phyloP scores from a whole-genome alignment of 1,140 invertebrate genomes.

The Trachymyrmex cornetzi region DNA sequence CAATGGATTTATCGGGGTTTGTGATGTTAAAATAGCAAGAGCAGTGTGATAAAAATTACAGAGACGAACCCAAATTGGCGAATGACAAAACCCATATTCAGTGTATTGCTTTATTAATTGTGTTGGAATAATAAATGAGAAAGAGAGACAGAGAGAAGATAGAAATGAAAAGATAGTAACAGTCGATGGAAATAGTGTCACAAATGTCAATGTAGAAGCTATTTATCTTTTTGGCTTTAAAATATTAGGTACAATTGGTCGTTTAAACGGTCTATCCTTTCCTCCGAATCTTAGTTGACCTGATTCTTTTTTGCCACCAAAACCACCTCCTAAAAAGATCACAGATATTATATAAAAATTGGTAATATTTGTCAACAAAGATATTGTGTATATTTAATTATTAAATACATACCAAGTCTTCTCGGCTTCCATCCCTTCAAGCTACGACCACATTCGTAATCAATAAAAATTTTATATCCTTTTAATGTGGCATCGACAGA shows the following conservation, averaged over 20 bases:
- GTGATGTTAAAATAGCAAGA: neutral
- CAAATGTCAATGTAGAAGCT: neutral
- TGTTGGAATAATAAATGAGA: neutral
- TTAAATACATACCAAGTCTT: conserved; percentile 88
- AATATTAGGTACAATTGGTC: conserved; percentile 86
- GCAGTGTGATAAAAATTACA: neutral
- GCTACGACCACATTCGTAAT: conserved; percentile 89
- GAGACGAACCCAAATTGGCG: neutral
- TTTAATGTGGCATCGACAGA: conserved; percentile 88
- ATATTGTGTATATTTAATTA: neutral
- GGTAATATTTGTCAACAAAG: neutral
- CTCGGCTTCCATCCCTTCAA: conserved; percentile 94
- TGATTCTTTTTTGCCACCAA: conserved; percentile 95
- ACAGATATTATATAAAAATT: conserved; percentile 23
- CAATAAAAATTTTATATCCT: conserved; percentile 90
- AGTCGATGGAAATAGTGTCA: neutral
- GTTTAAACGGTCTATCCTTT: conserved; percentile 91
- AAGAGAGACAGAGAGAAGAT: neutral
- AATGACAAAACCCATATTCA: neutral
- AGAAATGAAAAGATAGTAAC: neutral
- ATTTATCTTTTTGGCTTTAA: conserved; percentile 50
- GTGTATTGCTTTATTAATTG: neutral
- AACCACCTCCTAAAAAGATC: conserved; percentile 90
- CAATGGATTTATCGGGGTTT: neutral
- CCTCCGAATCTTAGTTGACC: conserved; percentile 96